phyloP scores from a whole-genome alignment of 2,888 invertebrate genomes.

The Xestia sexstrigata region DNA sequence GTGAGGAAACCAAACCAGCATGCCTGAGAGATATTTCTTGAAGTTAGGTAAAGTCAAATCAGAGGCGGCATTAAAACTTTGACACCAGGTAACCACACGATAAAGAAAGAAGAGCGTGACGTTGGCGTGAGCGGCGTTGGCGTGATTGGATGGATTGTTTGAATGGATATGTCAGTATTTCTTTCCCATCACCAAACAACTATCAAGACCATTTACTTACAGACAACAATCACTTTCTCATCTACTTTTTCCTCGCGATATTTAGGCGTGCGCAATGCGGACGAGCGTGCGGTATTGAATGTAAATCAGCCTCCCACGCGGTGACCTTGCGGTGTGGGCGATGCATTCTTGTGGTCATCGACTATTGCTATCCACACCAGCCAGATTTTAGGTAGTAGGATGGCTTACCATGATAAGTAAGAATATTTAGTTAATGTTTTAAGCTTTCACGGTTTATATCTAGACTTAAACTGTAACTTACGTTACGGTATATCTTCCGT shows the following conservation, averaged over 20 bases:
- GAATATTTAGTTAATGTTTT: background rate
- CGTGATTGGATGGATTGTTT: background rate
- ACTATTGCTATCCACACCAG: constrained; percentile 27
- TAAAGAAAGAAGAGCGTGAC: background rate
- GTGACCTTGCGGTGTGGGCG: constrained; percentile 47
- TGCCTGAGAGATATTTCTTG: too few relatives aligned
- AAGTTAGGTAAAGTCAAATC: too few relatives aligned
- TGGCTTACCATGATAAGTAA: background rate
- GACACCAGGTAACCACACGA: too few relatives aligned
- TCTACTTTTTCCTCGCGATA: constrained; percentile 31
- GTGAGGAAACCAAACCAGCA: too few relatives aligned
- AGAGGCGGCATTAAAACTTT: too few relatives aligned
- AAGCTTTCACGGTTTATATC: too few relatives aligned
- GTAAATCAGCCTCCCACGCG: constrained; percentile 61
- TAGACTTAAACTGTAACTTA: too few relatives aligned
- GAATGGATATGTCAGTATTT: background rate
- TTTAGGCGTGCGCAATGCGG: constrained; percentile 35
- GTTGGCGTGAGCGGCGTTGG: too few relatives aligned
- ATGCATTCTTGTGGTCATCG: constrained; percentile 32
- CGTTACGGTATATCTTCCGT: too few relatives aligned
- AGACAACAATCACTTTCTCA: constrained; percentile 34
- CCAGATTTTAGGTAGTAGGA: background rate
- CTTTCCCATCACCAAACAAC: background rate
- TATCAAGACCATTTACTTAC: background rate
- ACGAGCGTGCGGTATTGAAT: constrained; percentile 50